Conservation (phyloP, 2,113 vertebrate species). For the Panthera leo region DNA sequence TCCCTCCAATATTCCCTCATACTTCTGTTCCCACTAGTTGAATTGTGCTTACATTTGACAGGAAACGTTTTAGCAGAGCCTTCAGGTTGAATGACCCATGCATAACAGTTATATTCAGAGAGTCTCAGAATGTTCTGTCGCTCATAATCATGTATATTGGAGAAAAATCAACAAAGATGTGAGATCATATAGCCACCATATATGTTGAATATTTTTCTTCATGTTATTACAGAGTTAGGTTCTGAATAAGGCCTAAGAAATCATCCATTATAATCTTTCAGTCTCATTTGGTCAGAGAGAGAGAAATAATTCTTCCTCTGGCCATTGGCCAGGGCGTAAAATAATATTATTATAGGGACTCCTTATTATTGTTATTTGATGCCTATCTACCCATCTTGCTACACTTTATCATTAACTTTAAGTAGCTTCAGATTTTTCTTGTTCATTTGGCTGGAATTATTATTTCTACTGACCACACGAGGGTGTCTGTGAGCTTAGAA, state of each 20-base stretch:
- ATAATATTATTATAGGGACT: neutral
- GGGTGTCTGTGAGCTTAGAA: constrained; percentile 78
- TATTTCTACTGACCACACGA: constrained; percentile 76
- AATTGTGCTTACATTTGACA: neutral
- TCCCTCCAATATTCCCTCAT: neutral
- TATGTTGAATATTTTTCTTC: neutral
- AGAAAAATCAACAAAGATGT: neutral
- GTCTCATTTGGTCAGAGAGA: neutral
- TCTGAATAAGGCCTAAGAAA: constrained; percentile 30
- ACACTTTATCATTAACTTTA: constrained; percentile 9
- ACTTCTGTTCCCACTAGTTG: neutral
- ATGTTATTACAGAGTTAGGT: neutral
- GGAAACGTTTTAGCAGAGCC: neutral
- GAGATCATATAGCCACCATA: neutral
- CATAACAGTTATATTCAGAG: neutral
- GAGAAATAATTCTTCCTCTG: neutral
- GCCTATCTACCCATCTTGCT: neutral
- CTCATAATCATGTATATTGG: neutral
- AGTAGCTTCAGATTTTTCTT: constrained; percentile 7
- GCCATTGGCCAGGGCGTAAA: neutral
- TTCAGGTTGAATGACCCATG: neutral
- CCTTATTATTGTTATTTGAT: constrained; percentile 5
- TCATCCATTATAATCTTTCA: neutral
- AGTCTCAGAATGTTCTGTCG: neutral
- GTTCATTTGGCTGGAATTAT: neutral